phyloP scores from a whole-genome alignment of 2,113 vertebrate genomes.

The Artemisiospiza belli region DNA sequence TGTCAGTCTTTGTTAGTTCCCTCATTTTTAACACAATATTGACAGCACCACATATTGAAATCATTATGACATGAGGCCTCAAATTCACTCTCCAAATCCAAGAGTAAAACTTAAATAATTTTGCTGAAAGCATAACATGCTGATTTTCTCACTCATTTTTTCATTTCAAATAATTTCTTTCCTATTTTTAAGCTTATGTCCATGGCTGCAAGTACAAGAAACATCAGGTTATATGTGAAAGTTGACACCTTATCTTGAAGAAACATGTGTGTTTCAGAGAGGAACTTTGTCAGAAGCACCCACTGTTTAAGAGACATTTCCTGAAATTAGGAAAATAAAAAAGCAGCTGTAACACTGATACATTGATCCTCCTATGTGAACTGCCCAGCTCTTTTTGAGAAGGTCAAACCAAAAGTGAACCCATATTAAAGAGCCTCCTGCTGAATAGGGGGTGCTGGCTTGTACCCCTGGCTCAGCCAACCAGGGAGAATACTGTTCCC shows the following conservation, averaged over 20 bases:
- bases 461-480: rapidly evolving
- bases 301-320: background rate
- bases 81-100: background rate
- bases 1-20: background rate
- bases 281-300: background rate
- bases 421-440: background rate
- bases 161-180: background rate
- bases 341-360: background rate
- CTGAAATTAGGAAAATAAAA: background rate
- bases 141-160: background rate
- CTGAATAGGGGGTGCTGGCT: background rate
- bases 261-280: background rate
- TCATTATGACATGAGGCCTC: background rate
- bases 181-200: background rate
- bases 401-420: background rate
- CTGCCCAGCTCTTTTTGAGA: background rate
- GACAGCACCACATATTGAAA: background rate
- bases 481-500: background rate
- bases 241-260: background rate
- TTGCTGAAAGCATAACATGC: background rate
- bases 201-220: background rate
- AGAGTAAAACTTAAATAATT: background rate
- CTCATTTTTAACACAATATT: background rate
- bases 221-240: background rate
- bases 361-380: background rate